Conservation (phyloP, 2,113 vertebrate genomes). For the rat (Rattus norvegicus) region GRCr8 NC_086033.1:68028001-68028500, state of each 20-base stretch:
- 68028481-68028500: neutral
- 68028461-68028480: too few species aligned
- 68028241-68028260: neutral
- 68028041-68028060: neutral
- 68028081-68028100: neutral
- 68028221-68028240: neutral
- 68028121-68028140: neutral
- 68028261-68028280: neutral
- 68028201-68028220: neutral
- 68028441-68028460: neutral
- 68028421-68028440: neutral
- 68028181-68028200: neutral
- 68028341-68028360: fast-evolving
- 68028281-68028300: neutral
- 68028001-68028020: neutral
- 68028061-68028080: neutral
- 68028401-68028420: neutral
- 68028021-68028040: neutral
- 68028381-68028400: neutral
- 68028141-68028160: neutral
- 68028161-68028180: neutral
- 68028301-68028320: neutral
- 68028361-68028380: neutral
- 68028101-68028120: neutral
- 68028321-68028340: neutral